Evolutionary conservation across 2,888 invertebrate genomes (phyloP).

Genomic region (Dioctria rufipes): DNA sequence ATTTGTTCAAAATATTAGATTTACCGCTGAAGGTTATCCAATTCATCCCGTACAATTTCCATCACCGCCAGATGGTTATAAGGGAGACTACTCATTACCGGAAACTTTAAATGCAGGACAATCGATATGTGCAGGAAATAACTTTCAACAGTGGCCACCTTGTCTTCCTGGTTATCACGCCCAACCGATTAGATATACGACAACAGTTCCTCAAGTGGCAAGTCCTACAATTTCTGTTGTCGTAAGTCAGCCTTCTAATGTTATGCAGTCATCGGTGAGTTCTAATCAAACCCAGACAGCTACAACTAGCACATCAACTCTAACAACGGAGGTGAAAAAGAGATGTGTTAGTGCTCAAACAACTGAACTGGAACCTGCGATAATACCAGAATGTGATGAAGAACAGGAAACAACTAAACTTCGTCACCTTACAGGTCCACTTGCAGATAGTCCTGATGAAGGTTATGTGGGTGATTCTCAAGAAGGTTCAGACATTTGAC

Average conservation of each 20-base stretch:
- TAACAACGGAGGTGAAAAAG: constrained; percentile 70
- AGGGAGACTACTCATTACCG: constrained; percentile 74
- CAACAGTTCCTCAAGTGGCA: constrained; percentile 60
- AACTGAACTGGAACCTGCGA: constrained; percentile 71
- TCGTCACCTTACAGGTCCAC: constrained; percentile 71
- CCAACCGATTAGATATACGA: constrained; percentile 67
- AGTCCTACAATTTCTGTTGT: constrained; percentile 43
- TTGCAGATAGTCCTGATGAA: constrained; percentile 88
- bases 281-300: constrained; percentile 63
- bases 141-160: constrained; percentile 73
- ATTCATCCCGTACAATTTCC: constrained; percentile 75
- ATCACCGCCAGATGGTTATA: constrained; percentile 81
- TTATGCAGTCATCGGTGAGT: constrained; percentile 64
- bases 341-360: constrained; percentile 78
- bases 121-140: constrained; percentile 65
- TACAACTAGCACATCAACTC: constrained; percentile 62
- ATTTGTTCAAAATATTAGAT: constrained; percentile 76
- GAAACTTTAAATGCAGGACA: constrained; percentile 55
- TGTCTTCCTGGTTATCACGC: constrained; percentile 73
- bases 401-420: constrained; percentile 73
- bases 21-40: constrained; percentile 87
- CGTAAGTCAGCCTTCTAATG: constrained; percentile 58
- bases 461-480: constrained; percentile 86
- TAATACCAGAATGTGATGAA: constrained; percentile 71
- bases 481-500: constrained; percentile 81